Conservation (phyloP, 2,888 invertebrate genomes). For the Drosophila mettleri region DNA sequence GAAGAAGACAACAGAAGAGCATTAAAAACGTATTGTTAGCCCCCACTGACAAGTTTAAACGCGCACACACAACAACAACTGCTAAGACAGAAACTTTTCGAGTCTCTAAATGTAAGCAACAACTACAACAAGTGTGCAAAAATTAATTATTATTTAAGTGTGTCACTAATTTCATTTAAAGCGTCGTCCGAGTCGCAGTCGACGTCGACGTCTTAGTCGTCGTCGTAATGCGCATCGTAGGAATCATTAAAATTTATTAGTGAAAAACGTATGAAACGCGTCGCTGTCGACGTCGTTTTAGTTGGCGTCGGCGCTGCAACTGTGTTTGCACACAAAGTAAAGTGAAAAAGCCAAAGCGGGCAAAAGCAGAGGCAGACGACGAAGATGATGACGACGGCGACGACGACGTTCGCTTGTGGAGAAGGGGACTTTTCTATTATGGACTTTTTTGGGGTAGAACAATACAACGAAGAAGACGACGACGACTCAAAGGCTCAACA, state of each 20-base stretch:
- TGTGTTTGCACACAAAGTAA: constrained; percentile 60
- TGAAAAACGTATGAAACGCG: constrained; percentile 55
- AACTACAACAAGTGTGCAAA: constrained; percentile 76
- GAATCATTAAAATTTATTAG: constrained; percentile 71
- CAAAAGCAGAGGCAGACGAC: constrained; percentile 42
- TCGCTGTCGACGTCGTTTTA: constrained; percentile 42
- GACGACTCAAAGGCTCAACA: constrained; percentile 72
- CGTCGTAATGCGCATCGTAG: constrained; percentile 70
- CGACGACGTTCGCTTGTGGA: constrained; percentile 32
- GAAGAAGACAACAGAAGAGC: constrained; percentile 75
- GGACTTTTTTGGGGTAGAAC: constrained; percentile 70
- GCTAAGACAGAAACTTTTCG: constrained; percentile 31
- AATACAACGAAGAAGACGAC: constrained; percentile 58
- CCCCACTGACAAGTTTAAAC: constrained; percentile 64
- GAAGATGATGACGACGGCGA: constrained; percentile 20
- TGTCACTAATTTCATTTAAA: constrained; percentile 77
- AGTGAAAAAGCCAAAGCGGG: constrained; percentile 46
- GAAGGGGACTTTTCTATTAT: constrained; percentile 58
- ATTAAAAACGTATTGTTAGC: constrained; percentile 68
- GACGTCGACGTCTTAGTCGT: constrained; percentile 25
- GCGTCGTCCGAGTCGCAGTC: constrained; percentile 51
- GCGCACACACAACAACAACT: constrained; percentile 52
- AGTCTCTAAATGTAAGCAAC: constrained; percentile 62
- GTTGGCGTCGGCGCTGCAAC: constrained; percentile 60
- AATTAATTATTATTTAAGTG: constrained; percentile 79